Evolutionary conservation across 2,888 invertebrate species (phyloP).

Genomic region (Drosophila crucigera): DNA sequence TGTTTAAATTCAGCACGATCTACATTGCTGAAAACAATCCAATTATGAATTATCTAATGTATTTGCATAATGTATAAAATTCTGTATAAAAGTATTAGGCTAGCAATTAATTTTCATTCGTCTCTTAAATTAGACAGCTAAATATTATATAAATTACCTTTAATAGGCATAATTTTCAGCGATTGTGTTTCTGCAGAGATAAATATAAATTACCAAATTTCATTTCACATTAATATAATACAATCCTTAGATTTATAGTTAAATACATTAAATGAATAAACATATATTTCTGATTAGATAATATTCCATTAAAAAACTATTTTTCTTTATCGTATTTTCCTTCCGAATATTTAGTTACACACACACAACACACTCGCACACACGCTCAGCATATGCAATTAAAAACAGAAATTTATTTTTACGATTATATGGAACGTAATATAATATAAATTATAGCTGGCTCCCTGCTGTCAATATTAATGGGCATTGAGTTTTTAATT

Average conservation of each 20-base stretch:
- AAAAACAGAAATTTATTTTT: constrained; percentile 38
- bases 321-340: not conserved
- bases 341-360: not conserved
- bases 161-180: not conserved
- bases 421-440: constrained; percentile 23
- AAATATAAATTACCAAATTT: not conserved
- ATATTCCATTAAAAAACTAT: not conserved
- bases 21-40: not conserved
- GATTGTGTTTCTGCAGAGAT: not conserved
- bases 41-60: not conserved
- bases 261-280: not conserved
- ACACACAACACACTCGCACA: not conserved
- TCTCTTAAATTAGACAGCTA: not conserved
- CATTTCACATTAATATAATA: not conserved
- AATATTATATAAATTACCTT: not conserved
- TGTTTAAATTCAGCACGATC: not conserved
- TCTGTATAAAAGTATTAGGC: not conserved
- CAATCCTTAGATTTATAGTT: not conserved
- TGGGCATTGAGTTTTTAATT: constrained; percentile 72
- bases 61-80: not conserved
- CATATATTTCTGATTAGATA: not conserved
- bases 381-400: constrained; percentile 10
- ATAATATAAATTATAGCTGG: constrained; percentile 56
- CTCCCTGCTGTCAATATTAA: constrained; percentile 52
- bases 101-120: not conserved